Conservation (phyloP, 2,113 vertebrate genomes). For the Pongo abelii region DNA sequence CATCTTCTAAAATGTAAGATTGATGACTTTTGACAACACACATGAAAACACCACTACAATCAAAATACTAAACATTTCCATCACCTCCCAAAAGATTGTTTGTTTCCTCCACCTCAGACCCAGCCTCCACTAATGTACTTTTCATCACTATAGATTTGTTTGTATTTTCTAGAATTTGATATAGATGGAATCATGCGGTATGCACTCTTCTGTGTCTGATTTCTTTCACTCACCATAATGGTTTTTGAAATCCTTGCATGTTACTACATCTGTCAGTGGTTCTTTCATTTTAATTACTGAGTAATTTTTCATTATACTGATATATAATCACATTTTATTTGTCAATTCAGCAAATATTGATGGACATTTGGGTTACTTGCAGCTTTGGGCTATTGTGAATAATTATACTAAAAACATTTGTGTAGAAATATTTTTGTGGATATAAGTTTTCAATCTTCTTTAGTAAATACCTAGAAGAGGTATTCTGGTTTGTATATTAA, state of each 20-base stretch:
- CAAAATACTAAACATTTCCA: slow-evolving; percentile 21
- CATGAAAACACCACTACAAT: background rate
- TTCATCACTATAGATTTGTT: background rate
- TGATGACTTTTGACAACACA: background rate
- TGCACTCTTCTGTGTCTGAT: background rate
- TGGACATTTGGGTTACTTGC: background rate
- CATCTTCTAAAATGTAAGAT: slow-evolving; percentile 3
- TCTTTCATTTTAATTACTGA: background rate
- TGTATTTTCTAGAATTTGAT: slow-evolving; percentile 7
- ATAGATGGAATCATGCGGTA: background rate
- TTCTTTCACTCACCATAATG: slow-evolving; percentile 8
- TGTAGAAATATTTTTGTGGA: background rate
- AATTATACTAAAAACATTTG: slow-evolving; percentile 3
- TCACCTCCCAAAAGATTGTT: background rate
- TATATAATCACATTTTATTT: slow-evolving; percentile 5
- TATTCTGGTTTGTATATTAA: background rate
- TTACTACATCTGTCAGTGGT: background rate
- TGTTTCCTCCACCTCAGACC: background rate
- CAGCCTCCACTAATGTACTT: background rate
- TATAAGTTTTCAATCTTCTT: slow-evolving; percentile 30
- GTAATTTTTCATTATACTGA: background rate
- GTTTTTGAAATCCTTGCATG: background rate
- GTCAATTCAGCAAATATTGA: background rate
- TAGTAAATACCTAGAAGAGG: background rate
- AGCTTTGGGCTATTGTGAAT: background rate